Evolutionary conservation across 2,797 vertebrate genomes (phyloP).

Genomic region (Mionectes olivaceus): DNA sequence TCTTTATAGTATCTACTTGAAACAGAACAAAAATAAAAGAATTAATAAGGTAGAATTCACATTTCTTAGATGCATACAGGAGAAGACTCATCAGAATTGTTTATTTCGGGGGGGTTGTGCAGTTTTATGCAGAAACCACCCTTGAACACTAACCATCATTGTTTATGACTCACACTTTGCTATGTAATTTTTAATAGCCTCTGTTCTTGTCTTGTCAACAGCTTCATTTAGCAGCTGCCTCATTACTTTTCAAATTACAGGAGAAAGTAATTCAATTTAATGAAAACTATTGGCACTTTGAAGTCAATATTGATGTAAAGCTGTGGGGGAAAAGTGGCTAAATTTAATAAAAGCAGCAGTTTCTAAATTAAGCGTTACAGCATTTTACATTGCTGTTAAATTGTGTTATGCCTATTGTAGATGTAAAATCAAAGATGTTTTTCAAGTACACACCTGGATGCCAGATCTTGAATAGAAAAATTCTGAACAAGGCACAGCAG

Average conservation of each 20-base stretch:
- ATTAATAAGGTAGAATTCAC: not conserved
- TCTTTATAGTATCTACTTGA: not conserved
- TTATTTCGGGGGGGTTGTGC: not conserved
- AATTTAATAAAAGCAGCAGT: slow-evolving; percentile 41
- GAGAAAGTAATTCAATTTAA: slow-evolving; percentile 40
- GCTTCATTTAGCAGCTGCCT: slow-evolving; percentile 35
- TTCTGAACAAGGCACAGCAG: not conserved
- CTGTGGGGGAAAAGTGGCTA: not conserved
- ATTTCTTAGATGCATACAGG: not conserved
- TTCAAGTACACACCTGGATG: slow-evolving; percentile 28
- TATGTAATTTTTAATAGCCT: slow-evolving; percentile 25
- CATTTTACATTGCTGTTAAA: slow-evolving; percentile 8
- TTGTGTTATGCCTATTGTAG: slow-evolving; percentile 1
- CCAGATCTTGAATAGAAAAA: not conserved
- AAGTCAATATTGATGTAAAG: slow-evolving; percentile 51
- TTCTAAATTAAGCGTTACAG: slow-evolving; percentile 22
- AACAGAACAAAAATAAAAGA: not conserved
- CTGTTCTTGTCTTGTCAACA: slow-evolving; percentile 26
- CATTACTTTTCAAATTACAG: slow-evolving; percentile 46
- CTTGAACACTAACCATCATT: not conserved
- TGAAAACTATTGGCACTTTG: slow-evolving; percentile 15
- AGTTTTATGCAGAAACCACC: not conserved
- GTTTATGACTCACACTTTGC: not conserved
- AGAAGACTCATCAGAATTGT: not conserved
- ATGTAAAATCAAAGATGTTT: slow-evolving; percentile 28